A percentile compares a stretch with the other conserved stretches of the same genome.
phyloP scores from a whole-genome alignment of 2,888 invertebrate species.

The Cantharis rustica region DNA sequence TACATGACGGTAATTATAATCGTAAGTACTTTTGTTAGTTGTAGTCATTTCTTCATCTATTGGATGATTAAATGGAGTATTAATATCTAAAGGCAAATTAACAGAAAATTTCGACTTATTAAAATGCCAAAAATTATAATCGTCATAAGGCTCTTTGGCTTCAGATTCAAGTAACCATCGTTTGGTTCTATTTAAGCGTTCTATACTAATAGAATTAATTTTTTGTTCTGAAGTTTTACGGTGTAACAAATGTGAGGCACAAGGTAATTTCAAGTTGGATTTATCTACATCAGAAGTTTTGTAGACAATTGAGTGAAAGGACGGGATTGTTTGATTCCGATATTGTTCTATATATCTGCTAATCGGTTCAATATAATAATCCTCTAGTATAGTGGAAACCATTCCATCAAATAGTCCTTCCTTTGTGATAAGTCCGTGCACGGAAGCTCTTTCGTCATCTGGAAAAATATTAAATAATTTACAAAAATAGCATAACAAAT shows the following conservation, averaged over 20 bases:
- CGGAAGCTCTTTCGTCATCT: conserved; percentile 82
- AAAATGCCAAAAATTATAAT: conserved; percentile 55
- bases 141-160: conserved; percentile 54
- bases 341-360: conserved; percentile 64
- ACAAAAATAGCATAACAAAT: neutral
- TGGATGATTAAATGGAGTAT: conserved; percentile 46
- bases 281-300: conserved; percentile 75
- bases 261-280: conserved; percentile 49
- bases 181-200: conserved; percentile 54
- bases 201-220: conserved; percentile 44
- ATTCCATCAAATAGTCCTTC: conserved; percentile 91
- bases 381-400: conserved; percentile 76
- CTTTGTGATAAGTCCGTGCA: conserved; percentile 83
- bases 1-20: conserved; percentile 63
- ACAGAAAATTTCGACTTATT: conserved; percentile 61
- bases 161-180: conserved; percentile 74
- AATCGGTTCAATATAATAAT: conserved; percentile 84
- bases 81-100: conserved; percentile 50
- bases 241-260: conserved; percentile 50
- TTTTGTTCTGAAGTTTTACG: conserved; percentile 49
- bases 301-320: conserved; percentile 85
- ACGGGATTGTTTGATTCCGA: conserved; percentile 58
- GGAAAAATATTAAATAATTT: conserved; percentile 6
- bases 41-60: conserved; percentile 50
- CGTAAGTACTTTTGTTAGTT: conserved; percentile 51